Conservation (phyloP, 1,140 invertebrate genomes). For the Euwallacea fornicatus region DNA sequence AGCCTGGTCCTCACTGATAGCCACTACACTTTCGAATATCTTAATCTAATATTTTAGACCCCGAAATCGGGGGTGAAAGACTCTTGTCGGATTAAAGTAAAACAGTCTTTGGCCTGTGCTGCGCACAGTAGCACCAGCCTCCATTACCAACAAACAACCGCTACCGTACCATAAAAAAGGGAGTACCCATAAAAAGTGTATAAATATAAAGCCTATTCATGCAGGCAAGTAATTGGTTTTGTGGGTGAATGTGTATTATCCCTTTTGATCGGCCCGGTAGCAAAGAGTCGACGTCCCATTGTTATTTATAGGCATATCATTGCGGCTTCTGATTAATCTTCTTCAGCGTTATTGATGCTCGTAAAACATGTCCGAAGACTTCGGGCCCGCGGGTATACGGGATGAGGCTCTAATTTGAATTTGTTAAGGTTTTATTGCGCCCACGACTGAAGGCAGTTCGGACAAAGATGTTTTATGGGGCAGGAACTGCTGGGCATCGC, state of each 20-base stretch:
- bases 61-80: no score
- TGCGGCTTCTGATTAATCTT: slow-evolving; percentile 38
- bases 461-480: no score
- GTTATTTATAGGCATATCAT: slow-evolving; percentile 39
- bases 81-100: no score
- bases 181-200: slow-evolving; percentile 27
- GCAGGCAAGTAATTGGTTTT: slow-evolving; percentile 35
- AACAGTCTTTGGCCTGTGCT: no score
- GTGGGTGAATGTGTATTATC: slow-evolving; percentile 37
- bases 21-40: slow-evolving; percentile 36
- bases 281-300: slow-evolving; percentile 31
- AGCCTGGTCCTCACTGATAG: slow-evolving; percentile 34
- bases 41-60: slow-evolving; percentile 41
- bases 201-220: slow-evolving; percentile 33
- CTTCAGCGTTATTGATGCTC: slow-evolving; percentile 35
- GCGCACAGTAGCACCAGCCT: background rate
- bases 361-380: slow-evolving; percentile 23
- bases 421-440: no score
- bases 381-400: background rate
- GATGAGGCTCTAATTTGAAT: background rate
- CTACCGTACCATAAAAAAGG: slow-evolving; percentile 20
- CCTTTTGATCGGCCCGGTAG: slow-evolving; percentile 33
- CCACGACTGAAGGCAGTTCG: no score
- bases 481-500: no score
- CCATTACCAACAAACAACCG: slow-evolving; percentile 18